phyloP scores from a whole-genome alignment of 2,888 invertebrate genomes.

The Loripinus fragilis region DNA sequence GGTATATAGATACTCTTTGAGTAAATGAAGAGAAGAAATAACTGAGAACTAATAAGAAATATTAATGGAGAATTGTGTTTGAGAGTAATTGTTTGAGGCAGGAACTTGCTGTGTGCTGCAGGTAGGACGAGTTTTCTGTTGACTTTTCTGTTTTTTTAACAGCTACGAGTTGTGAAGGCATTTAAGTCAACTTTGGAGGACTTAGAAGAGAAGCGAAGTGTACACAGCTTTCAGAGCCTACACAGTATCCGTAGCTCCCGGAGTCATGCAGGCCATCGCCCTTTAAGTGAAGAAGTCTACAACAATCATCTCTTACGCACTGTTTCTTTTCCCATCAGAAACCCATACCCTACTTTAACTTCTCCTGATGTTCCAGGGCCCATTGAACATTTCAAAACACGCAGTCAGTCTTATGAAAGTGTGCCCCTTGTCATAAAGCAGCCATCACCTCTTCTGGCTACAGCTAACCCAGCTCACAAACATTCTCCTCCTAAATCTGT shows the following conservation, averaged over 20 bases:
- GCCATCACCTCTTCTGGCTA: slow-evolving; percentile 71
- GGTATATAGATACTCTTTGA: slow-evolving; percentile 24
- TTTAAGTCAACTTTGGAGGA: slow-evolving; percentile 99
- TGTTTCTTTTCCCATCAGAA: slow-evolving; percentile 66
- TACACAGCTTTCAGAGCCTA: slow-evolving; percentile 90
- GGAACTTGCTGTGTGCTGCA: not conserved
- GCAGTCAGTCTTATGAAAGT: slow-evolving; percentile 82
- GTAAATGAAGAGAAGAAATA: not conserved
- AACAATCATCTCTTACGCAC: slow-evolving; percentile 72
- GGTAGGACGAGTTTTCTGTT: slow-evolving; percentile 7
- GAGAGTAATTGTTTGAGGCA: too few relatives aligned
- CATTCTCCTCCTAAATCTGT: slow-evolving; percentile 71
- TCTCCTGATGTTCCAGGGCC: slow-evolving; percentile 68
- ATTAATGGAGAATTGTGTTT: not conserved
- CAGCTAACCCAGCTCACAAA: slow-evolving; percentile 73
- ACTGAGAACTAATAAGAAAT: not conserved
- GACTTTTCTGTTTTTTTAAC: slow-evolving; percentile 86
- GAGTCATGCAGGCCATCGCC: slow-evolving; percentile 88
- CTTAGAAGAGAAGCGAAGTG: slow-evolving; percentile 99
- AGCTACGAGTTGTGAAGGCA: slow-evolving; percentile 99
- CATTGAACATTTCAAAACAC: slow-evolving; percentile 71
- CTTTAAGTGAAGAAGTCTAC: slow-evolving; percentile 72
- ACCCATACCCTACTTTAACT: slow-evolving; percentile 60
- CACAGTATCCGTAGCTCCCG: slow-evolving; percentile 86
- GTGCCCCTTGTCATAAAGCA: slow-evolving; percentile 78